Base-by-base conservation (phyloP, 1,140 invertebrate species). In the Hyposmocoma kahamanoa region DNA sequence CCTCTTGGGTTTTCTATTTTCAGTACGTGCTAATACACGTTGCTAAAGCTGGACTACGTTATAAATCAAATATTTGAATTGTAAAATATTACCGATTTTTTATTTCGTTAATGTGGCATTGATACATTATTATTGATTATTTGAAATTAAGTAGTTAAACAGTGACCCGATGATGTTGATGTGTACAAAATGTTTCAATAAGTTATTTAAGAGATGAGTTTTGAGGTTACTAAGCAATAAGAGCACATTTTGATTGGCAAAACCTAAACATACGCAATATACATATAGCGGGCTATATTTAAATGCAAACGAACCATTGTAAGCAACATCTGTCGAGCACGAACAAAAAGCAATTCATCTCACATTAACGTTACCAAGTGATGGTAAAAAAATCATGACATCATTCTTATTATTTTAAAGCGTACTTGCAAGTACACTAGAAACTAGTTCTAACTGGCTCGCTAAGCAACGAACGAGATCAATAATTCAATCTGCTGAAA, bases 341-440 rank as follows among this genome's bases (percentile, higher is more conserved):
- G 53, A 58, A 72, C 68, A 79, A 81, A 80, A 79, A 77, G 62
- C 62, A 59, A 68, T 71, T 66, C 62, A 70, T 69, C 62, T 70
- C 59, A 43, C 60, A 70, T 73, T 67, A 72, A 62, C 59, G 50
- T 70, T 63, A 64, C 62, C 39, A 47, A 54, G 57, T 56, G 49
- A 42, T 49, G 41, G 59, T 71, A 75, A 70, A 20, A 75, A 79
- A 82, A 73, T 55, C 52, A 72, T 82, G 73, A 79, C 69, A 73
- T 75, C 78, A 79, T 56, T 53, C 51, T 57, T 38, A 24, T 65
- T 51, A 59, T 65, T 67, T 67, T 55, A 49, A 32, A 67, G 60
- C 50, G 17, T 34, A 43, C 44, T 13, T 30, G 50, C 44, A 17
- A 19, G 28, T 34, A 8, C 17, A 20, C 32, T 54, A 20, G 38